These are phyloP conservation scores for Sceliomorpha sp. DNA, from an alignment of 2,888 invertebrate species.

Conservation along the genomic window DNA sequence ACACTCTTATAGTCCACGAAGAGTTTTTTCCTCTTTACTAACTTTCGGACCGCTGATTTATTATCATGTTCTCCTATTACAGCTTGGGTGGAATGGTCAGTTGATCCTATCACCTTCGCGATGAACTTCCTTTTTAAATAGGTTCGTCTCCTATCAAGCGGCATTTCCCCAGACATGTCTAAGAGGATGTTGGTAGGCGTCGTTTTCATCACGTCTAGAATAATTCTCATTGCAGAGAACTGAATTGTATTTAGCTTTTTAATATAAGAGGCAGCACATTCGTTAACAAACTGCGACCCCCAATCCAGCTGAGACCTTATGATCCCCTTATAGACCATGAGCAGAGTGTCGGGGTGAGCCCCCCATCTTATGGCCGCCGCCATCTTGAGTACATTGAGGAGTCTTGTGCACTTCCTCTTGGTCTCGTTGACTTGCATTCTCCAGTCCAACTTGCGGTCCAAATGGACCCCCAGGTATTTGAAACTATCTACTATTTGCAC, in stretches of 20 bases:
- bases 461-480: slow-evolving; percentile 6
- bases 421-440: slow-evolving; percentile 1
- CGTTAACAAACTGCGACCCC: not conserved
- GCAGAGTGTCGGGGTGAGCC: slow-evolving; percentile 6
- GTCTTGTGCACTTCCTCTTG: too few relatives aligned
- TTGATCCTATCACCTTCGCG: too few relatives aligned
- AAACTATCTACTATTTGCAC: slow-evolving; percentile 1
- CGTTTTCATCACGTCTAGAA: slow-evolving; percentile 2
- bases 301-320: slow-evolving; percentile 4
- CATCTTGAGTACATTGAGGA: too few relatives aligned
- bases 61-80: too few relatives aligned
- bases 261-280: not conserved
- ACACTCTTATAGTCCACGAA: too few relatives aligned
- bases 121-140: slow-evolving; percentile 5
- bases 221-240: not conserved
- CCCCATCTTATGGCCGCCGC: slow-evolving; percentile 11
- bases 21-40: too few relatives aligned
- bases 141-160: not conserved
- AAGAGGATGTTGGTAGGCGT: slow-evolving; percentile 1
- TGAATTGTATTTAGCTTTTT: slow-evolving; percentile 3
- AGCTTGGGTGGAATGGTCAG: too few relatives aligned
- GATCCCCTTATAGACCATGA: slow-evolving; percentile 6
- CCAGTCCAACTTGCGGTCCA: not conserved
- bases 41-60: too few relatives aligned
- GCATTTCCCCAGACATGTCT: not conserved